Conservation (phyloP, 1,140 invertebrate genomes). For the Drosophila miranda region DNA sequence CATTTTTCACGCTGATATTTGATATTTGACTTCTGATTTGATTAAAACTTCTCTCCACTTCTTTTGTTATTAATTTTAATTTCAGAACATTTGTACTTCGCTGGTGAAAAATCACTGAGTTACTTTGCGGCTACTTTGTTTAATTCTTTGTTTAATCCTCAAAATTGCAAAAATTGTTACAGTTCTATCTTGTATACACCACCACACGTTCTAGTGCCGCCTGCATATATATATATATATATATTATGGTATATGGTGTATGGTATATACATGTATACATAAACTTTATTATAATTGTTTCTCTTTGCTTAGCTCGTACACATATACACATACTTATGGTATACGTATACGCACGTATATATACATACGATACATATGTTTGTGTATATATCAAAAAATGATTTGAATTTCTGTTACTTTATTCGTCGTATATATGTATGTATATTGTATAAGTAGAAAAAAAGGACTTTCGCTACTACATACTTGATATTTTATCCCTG, state of each 20-base stretch:
- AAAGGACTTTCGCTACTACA: conserved; percentile 59
- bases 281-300: conserved; percentile 37
- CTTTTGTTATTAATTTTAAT: conserved; percentile 37
- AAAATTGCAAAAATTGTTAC: conserved; percentile 29
- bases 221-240: conserved; percentile 12
- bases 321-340: background rate
- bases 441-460: conserved; percentile 58
- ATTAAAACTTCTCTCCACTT: conserved; percentile 18
- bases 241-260: conserved; percentile 17
- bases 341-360: conserved; percentile 6
- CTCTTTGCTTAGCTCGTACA: conserved; percentile 12
- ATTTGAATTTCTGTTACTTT: conserved; percentile 45
- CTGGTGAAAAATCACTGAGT: conserved; percentile 81
- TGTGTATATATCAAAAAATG: conserved; percentile 34
- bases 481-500: conserved; percentile 78
- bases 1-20: conserved; percentile 5
- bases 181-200: conserved; percentile 23
- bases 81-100: conserved; percentile 80
- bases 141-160: conserved; percentile 42
- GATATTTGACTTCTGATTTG: conserved; percentile 19
- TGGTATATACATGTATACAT: conserved; percentile 35
- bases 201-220: conserved; percentile 1
- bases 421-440: conserved; percentile 27
- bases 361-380: conserved; percentile 19
- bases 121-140: conserved; percentile 69